These are phyloP conservation scores for Clinocottus analis DNA, from an alignment of 2,113 vertebrate genomes.

Conservation along the genomic window DNA sequence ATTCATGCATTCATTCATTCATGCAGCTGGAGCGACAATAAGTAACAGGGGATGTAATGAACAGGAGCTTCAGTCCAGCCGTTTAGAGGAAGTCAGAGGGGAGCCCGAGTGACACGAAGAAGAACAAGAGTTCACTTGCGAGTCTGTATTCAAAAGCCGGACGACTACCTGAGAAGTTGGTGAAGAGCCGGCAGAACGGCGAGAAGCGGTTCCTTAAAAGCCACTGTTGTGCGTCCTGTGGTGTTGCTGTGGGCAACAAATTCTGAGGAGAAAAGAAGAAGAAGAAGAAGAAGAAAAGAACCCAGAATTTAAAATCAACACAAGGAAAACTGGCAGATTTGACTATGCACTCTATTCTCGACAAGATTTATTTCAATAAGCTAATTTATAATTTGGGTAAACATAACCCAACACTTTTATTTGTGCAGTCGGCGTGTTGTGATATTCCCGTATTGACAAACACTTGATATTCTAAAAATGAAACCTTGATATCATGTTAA, in stretches of 20 bases:
- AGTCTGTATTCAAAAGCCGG: not conserved
- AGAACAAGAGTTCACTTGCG: not conserved
- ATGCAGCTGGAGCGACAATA: not conserved
- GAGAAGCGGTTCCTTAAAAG: conserved; percentile 96
- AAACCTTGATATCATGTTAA: too few relatives aligned
- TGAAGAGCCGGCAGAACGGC: conserved; percentile 93
- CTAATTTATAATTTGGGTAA: too few relatives aligned
- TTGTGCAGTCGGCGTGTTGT: too few relatives aligned
- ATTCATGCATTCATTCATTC: not conserved
- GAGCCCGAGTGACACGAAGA: not conserved
- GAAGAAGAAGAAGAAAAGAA: too few relatives aligned
- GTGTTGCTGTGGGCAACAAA: conserved; percentile 92
- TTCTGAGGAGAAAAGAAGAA: conserved; percentile 86
- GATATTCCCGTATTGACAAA: too few relatives aligned
- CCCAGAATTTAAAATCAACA: too few relatives aligned
- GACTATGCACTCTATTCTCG: too few relatives aligned
- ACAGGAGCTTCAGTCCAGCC: not conserved
- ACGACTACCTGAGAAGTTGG: conserved; percentile 94
- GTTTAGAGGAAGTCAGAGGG: not conserved
- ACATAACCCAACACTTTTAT: too few relatives aligned
- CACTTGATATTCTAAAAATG: too few relatives aligned
- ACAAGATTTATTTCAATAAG: too few relatives aligned
- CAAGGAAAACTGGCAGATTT: not conserved
- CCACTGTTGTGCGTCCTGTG: conserved; percentile 98
- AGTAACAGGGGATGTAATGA: not conserved